Conservation (phyloP, 2,113 vertebrate species). For the Phodopus roborovskii region DNA sequence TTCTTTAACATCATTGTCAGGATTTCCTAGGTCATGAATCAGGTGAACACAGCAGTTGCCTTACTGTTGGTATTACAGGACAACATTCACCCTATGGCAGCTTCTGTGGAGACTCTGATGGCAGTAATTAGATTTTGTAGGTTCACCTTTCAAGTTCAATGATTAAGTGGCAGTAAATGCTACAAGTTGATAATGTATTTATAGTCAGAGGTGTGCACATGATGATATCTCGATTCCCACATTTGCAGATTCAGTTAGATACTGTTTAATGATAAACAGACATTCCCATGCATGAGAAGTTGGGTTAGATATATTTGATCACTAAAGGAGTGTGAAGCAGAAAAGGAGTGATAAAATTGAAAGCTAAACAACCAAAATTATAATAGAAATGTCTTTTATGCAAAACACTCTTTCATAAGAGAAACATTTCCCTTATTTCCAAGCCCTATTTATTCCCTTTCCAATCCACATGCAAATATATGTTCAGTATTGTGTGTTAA, state of each 20-base stretch:
- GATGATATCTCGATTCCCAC: background rate
- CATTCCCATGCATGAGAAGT: conserved; percentile 10
- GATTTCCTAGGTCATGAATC: conserved; percentile 22
- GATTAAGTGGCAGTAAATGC: conserved; percentile 59
- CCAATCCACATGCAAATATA: conserved; percentile 44
- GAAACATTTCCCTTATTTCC: conserved; percentile 56
- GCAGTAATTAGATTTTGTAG: conserved; percentile 30
- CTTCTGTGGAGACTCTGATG: conserved; percentile 55
- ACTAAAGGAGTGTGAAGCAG: conserved; percentile 26
- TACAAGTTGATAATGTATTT: conserved; percentile 23
- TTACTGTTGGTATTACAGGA: conserved; percentile 4
- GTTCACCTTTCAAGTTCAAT: conserved; percentile 51
- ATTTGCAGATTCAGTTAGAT: conserved; percentile 34
- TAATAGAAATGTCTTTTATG: background rate
- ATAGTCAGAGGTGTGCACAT: conserved; percentile 24
- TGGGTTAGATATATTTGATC: background rate
- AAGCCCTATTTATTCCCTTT: conserved; percentile 37
- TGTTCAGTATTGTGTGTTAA: background rate
- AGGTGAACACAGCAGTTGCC: background rate
- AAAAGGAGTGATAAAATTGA: conserved; percentile 52
- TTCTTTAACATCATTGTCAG: conserved; percentile 22
- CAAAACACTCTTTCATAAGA: background rate
- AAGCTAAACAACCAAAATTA: conserved; percentile 28
- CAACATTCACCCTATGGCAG: conserved; percentile 24
- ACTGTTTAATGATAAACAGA: conserved; percentile 61